Conservation (phyloP, 2,888 invertebrate species). For the Galeopsomyia nigrocyanea region DNA sequence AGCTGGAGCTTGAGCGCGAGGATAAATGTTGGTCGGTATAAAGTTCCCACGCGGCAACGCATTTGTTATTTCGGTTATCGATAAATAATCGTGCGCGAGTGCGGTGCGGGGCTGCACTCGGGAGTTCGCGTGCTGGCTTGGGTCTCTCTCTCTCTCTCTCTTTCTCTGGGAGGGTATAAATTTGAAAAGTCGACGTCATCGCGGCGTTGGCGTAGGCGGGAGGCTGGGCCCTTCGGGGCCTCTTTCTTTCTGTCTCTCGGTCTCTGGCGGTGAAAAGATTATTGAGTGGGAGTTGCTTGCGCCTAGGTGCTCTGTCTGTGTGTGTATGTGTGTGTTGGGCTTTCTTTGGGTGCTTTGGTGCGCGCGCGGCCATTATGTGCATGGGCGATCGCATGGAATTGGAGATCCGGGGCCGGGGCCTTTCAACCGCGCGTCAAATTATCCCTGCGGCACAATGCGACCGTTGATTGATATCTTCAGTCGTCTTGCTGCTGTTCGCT, state of each 20-base stretch:
- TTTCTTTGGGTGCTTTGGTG: background rate
- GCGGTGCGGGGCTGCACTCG: background rate
- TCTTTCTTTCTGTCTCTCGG: constrained; percentile 28
- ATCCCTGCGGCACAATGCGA: constrained; percentile 64
- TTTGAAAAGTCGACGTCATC: constrained; percentile 47
- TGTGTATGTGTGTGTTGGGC: no score
- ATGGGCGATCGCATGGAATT: constrained; percentile 63
- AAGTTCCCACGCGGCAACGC: constrained; percentile 39
- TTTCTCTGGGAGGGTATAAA: constrained; percentile 38
- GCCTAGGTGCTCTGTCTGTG: background rate
- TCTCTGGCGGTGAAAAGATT: constrained; percentile 10
- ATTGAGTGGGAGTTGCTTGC: constrained; percentile 33
- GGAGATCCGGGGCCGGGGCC: constrained; percentile 59
- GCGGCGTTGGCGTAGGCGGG: constrained; percentile 46
- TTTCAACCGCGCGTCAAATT: constrained; percentile 67
- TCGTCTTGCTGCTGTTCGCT: constrained; percentile 56
- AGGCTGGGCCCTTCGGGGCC: constrained; percentile 27
- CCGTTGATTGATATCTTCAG: constrained; percentile 67
- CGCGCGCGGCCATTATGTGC: constrained; percentile 58
- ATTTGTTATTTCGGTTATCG: constrained; percentile 45
- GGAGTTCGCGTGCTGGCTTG: constrained; percentile 14
- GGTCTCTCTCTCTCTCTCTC: no score
- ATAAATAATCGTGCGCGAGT: constrained; percentile 43
- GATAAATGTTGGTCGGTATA: constrained; percentile 33
- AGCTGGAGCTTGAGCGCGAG: constrained; percentile 17